These are phyloP conservation scores for Mellivora capensis DNA, from an alignment of 2,113 vertebrate genomes.

Conservation along the genomic window DNA sequence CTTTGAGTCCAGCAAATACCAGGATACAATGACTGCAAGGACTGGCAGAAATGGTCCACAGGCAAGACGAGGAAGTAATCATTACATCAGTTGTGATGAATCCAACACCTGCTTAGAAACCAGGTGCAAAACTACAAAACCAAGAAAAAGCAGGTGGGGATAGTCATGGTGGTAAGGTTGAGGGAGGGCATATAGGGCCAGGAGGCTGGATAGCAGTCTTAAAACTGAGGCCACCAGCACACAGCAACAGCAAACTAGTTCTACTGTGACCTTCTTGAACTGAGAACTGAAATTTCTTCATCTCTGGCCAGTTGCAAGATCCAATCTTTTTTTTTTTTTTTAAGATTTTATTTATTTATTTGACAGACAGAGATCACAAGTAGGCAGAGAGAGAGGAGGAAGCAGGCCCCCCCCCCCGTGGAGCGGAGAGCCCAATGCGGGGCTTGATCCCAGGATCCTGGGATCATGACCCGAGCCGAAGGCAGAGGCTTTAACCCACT, in stretches of 20 bases:
- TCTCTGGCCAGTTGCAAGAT: background rate
- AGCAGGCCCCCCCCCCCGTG: too few species aligned
- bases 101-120: background rate
- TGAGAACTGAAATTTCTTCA: background rate
- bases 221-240: background rate
- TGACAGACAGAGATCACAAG: too few species aligned
- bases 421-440: too few species aligned
- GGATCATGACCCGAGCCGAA: too few species aligned
- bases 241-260: background rate
- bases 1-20: background rate
- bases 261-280: background rate
- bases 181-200: background rate
- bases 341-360: too few species aligned
- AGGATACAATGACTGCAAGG: background rate
- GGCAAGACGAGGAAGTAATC: background rate
- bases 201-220: background rate
- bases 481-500: too few species aligned
- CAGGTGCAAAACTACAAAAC: background rate
- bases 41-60: background rate
- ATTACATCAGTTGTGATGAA: background rate
- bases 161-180: fast-evolving
- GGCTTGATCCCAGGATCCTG: too few species aligned
- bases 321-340: too few species aligned
- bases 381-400: too few species aligned
- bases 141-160: background rate